Evolutionary conservation across 2,797 vertebrate genomes (phyloP).

Genomic region (Dipus sagitta): DNA sequence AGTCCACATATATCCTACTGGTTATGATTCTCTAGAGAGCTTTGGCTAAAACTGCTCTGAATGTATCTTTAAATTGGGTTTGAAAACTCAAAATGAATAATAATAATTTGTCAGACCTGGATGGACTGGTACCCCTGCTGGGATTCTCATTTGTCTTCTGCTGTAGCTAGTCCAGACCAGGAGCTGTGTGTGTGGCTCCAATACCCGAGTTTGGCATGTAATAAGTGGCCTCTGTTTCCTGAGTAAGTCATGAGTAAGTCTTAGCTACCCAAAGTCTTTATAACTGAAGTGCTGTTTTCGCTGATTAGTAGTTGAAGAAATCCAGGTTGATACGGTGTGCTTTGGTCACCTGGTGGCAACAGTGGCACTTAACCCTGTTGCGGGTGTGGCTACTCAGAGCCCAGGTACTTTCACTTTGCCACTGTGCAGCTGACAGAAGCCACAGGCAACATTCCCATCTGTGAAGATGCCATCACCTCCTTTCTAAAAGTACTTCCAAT

Average conservation of each 20-base stretch:
- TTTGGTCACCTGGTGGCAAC: background rate
- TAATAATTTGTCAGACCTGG: background rate
- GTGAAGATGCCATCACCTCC: background rate
- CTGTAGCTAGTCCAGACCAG: background rate
- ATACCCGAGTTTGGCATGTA: background rate
- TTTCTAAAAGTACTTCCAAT: constrained; percentile 7
- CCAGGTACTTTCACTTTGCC: background rate
- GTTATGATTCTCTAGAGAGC: background rate
- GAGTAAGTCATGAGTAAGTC: constrained; percentile 32
- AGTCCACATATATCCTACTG: background rate
- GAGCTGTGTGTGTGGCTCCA: background rate
- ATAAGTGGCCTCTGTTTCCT: background rate
- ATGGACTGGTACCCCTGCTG: background rate
- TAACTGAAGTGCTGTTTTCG: constrained; percentile 40
- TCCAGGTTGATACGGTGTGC: background rate
- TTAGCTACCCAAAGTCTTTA: background rate
- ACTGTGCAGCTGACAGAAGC: background rate
- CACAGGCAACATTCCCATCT: background rate
- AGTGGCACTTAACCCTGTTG: background rate
- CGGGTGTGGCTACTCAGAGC: background rate
- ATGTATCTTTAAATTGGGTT: background rate
- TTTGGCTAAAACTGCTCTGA: background rate
- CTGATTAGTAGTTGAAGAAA: background rate
- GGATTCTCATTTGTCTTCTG: background rate
- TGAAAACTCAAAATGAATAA: background rate